phyloP scores from a whole-genome alignment of 2,113 vertebrate species.

The Tragelaphus scriptus region DNA sequence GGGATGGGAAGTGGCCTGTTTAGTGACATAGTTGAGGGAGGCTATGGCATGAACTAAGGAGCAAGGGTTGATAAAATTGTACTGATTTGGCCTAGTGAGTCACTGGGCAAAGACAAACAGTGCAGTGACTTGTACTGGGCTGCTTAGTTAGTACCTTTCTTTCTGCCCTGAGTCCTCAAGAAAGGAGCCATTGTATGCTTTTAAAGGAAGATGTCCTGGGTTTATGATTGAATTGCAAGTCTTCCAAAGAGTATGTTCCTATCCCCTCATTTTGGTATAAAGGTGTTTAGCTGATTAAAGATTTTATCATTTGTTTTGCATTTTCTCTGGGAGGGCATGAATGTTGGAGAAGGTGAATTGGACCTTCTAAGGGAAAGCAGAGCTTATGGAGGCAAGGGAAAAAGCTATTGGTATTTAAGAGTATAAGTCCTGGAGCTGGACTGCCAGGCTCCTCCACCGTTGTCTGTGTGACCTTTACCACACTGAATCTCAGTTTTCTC shows the following conservation, averaged over 20 bases:
- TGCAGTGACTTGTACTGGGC: not conserved
- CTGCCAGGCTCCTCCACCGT: not conserved
- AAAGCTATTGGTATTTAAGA: not conserved
- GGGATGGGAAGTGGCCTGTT: not conserved
- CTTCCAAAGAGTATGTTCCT: not conserved
- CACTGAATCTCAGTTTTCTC: not conserved
- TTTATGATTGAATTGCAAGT: not conserved
- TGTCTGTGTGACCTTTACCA: not conserved
- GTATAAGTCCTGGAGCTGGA: fast-evolving
- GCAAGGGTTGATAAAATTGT: not conserved
- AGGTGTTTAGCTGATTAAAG: not conserved
- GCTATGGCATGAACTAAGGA: not conserved
- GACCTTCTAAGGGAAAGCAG: not conserved
- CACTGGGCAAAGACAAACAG: not conserved
- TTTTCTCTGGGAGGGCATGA: not conserved
- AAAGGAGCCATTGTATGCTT: not conserved
- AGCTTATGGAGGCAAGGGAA: not conserved
- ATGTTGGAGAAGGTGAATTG: not conserved
- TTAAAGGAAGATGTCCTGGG: not conserved
- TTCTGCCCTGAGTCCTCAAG: not conserved
- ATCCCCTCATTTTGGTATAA: not conserved
- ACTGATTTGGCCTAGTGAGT: not conserved
- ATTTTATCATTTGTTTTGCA: not conserved
- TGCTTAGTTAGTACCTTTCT: not conserved
- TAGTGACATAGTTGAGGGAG: not conserved